Base-by-base conservation (phyloP, 2,888 invertebrate species). In the Liposcelis brunnea region DNA sequence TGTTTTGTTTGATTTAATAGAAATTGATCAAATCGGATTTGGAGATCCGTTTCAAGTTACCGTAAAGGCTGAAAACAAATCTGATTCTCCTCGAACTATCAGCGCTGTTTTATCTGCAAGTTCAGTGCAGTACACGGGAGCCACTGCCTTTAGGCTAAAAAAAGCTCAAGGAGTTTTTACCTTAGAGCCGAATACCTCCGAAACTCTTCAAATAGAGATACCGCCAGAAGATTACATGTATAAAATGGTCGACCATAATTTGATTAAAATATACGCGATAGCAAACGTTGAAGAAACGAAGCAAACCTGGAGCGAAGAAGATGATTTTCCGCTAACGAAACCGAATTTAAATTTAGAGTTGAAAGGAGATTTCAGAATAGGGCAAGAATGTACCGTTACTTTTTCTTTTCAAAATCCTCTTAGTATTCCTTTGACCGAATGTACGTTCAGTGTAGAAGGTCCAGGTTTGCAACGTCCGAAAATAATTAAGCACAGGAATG, bases 301-400 rank as follows among this genome's bases (percentile, higher is more conserved):
- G 37, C 82, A 82, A 59, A 72, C 76, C 2, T 81, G 78, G 75
- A 75, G 76, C 42, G 77, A 77, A 53, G 78, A 80, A 56, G 80
- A 80, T 52, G 79, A 80, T 56, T 78, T 80, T 62, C 69, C 73
- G 15, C 65, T 82, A 42, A 69, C 71, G 44, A 78, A 78, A 58
- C 81, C 81, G 11, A 69, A 70, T 54, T 68, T 80, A 56, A 6
- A 40, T 11, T 51, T 53, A 1, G 53, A 64, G 62, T 55, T 59
- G 3, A 56, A 59, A 12, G 58, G 58, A 11, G 52, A 53, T 11
- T 54, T 58, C 2, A 52, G 54, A 32, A 56, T 62, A 10, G 62
- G 61, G 2, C 52, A 59, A 42, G 54, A 55, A 3, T 61, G 61
- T 44, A 56, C 55, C 14, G 54, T 59, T 1, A 53, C 49, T 7